phyloP scores from a whole-genome alignment of 2,888 invertebrate genomes.

The Diogma glabrata region DNA sequence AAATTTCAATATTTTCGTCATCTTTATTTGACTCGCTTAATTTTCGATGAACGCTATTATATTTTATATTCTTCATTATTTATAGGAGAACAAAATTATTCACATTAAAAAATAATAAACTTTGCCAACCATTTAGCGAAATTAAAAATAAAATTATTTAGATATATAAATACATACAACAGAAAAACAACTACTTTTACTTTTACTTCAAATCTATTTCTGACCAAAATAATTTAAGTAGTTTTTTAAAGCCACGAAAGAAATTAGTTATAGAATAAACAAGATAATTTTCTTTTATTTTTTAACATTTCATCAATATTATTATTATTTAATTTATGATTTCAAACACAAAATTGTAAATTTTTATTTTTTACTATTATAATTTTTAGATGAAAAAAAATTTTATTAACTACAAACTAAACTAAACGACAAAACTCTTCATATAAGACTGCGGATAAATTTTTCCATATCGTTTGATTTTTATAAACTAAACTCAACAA shows the following conservation, averaged over 20 bases:
- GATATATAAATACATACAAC: too few relatives aligned
- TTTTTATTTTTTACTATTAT: not conserved
- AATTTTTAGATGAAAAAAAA: conserved; percentile 3
- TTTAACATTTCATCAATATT: conserved; percentile 3
- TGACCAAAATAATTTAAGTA: too few relatives aligned
- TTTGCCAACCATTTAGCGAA: too few relatives aligned
- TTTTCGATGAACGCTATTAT: conserved; percentile 3
- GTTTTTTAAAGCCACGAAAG: too few relatives aligned
- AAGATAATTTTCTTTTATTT: not conserved
- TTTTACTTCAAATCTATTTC: too few relatives aligned
- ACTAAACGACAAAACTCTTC: not conserved
- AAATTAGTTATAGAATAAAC: conserved; percentile 2
- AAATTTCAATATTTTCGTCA: not conserved
- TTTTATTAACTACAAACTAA: too few relatives aligned
- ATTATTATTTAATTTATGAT: not conserved
- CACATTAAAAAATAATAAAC: too few relatives aligned
- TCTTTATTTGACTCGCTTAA: conserved; percentile 2
- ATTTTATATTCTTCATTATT: conserved; percentile 2
- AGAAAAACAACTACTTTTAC: too few relatives aligned
- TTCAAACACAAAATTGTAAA: not conserved
- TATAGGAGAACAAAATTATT: too few relatives aligned
- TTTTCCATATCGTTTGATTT: conserved; percentile 4
- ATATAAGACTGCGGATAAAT: conserved; percentile 9
- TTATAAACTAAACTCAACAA: not conserved
- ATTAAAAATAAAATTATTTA: too few relatives aligned